Evolutionary conservation across 2,113 vertebrate species (phyloP), one percentile per base, ranked within the genome.

Genomic region (Xiphophorus maculatus): DNA sequence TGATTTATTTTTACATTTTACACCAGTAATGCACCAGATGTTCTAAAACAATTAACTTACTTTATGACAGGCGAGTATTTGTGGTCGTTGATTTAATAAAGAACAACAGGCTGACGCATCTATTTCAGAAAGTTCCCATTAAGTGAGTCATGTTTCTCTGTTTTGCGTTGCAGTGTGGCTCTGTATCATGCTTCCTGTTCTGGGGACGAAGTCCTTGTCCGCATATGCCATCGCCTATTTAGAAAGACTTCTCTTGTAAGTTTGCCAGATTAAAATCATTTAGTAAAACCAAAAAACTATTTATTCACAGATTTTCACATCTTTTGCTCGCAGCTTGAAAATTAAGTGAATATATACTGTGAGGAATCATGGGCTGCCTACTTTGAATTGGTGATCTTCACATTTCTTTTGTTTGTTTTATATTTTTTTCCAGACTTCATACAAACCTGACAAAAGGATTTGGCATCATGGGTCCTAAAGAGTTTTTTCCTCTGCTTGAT

Each of bases 401-500:
- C n/a, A 4, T 3, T 27, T 33, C 22, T 64, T 65, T 2, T 25
- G 4, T 3, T 3, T 10, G 11, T 11, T 48, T 2, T 37, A 44
- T 40, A 3, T 4, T 44, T 3, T 64, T 76, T 54, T 40, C 14
- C 64, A 99, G 98, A 89, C 93, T 97, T 84, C 96, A 99, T 87
- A 90, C 96, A 14, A 99, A 98, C 88, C 93, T 98, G 78, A 97
- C 96, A 48, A 98, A 98, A 86, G 98, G 97, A 77, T 99, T 99
- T 5, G 97, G 97, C 1, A 96, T 97, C 92, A 95, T 99, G 48
- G 97, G 98, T 25, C 97, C 97, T 4, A 99, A 98, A 89, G 98
- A 99, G 71, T 96, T 99, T 81, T 99, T 99, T 84, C 98, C 98
- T 0, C 92, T 99, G 3, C 92, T 99, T 88, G 98, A 99, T 91